Evolutionary conservation across 2,797 vertebrate species (phyloP).

Genomic region (Sylvia borin): DNA sequence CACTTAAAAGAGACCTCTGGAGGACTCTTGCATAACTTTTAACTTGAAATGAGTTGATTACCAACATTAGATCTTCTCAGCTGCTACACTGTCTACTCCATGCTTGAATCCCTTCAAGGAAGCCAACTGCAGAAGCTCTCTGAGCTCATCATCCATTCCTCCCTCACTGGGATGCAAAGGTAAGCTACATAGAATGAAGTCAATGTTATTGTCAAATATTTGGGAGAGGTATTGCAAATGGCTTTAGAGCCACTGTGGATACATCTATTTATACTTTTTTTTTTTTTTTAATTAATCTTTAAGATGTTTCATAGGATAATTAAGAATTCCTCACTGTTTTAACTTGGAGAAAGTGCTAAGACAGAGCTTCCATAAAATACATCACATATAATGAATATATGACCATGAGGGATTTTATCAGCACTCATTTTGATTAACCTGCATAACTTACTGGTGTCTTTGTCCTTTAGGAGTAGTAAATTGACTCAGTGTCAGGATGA

Average conservation of each 20-base stretch:
- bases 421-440: constrained; percentile 42
- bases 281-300: not conserved
- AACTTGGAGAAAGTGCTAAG: not conserved
- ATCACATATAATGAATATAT: not conserved
- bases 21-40: not conserved
- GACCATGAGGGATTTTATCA: constrained; percentile 34
- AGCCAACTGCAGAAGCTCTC: not conserved
- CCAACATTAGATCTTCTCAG: not conserved
- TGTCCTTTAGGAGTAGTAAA: constrained; percentile 20
- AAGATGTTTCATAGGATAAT: not conserved
- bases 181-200: not conserved
- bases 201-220: not conserved
- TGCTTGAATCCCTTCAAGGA: not conserved
- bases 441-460: not conserved
- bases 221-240: not conserved
- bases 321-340: not conserved
- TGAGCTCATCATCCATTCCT: not conserved
- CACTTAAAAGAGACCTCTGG: not conserved
- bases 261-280: not conserved
- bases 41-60: not conserved
- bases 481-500: constrained; percentile 1
- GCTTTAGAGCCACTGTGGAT: not conserved
- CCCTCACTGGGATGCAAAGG: not conserved
- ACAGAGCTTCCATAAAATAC: not conserved
- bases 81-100: not conserved